Evolutionary conservation across 2,888 invertebrate species (phyloP), one percentile per base, ranked within the genome.

Genomic region (Xylophagus ater): DNA sequence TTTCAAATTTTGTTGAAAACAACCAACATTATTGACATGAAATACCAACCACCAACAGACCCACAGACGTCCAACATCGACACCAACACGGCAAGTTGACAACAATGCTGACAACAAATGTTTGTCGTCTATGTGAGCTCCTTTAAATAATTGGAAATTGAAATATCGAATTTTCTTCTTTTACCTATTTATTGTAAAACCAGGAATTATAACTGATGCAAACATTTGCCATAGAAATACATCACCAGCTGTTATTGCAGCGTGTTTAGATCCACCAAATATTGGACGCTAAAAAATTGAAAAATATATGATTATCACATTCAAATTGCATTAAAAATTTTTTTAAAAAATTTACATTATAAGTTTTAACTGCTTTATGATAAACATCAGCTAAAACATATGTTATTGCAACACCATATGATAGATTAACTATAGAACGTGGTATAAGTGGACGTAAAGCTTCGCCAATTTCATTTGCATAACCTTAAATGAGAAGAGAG

Each of bases 381-480:
- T 68, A 60, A 13, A 92, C 85, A 61, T 97, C 96, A 1, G 86
- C 87, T 14, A 88, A 55, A 0, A 90, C 90, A 56, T 97, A 97
- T 1, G 74, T 73, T 48, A 81, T 76, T 20, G 96, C 84, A 6
- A 92, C 63, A 10, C 73, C 78, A 58, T 97, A 97, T 52, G 82
- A 81, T 19, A 69, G 64, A 38, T 68, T 65, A 4, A 97, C 94
- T 47, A 78, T 62, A 50, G 71, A 72, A 24, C 66, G 69, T 14
- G 79, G 78, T 25, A 92, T 75, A 38, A 88, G 63, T 1, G 81
- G 73, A 21, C 96, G 74, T 62, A 96, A 92, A 4, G 94, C 77
- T 68, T 97, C 96, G 0, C 96, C 96, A 4, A 96, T 81, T 68
- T 97, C 96, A 59, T 97, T 97, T 20, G 92, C 77, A 60, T 97